Conservation (phyloP, 2,113 vertebrate species). For the Colossoma macropomum region DNA sequence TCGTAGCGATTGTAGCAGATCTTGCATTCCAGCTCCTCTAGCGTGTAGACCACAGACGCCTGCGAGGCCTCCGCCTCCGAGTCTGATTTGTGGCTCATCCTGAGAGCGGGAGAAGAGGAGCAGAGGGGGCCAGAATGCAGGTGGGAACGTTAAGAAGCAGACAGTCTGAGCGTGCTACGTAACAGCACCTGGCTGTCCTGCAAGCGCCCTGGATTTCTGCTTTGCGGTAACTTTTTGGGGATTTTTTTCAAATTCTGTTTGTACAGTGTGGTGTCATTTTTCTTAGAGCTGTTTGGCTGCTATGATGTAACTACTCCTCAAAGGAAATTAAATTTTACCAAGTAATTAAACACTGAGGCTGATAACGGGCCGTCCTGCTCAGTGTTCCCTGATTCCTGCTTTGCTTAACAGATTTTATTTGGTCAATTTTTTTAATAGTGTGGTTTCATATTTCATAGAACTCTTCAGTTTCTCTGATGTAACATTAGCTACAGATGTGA, state of each 20-base stretch:
- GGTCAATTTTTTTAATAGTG: no score
- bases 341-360: background rate
- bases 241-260: background rate
- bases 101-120: constrained; percentile 12
- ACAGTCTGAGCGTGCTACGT: background rate
- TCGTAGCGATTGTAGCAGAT: constrained; percentile 89
- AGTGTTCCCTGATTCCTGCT: background rate
- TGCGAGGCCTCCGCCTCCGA: constrained; percentile 34
- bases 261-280: background rate
- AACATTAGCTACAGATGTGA: background rate
- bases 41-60: constrained; percentile 59
- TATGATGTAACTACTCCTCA: background rate
- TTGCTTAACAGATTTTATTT: background rate
- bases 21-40: constrained; percentile 85
- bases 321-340: constrained; percentile 10
- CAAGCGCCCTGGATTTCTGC: background rate
- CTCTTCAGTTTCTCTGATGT: background rate
- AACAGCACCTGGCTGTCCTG: background rate
- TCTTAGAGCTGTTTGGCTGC: background rate
- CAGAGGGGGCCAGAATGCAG: background rate
- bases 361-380: no score
- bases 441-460: background rate
- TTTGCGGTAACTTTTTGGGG: background rate
- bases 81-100: constrained; percentile 67
- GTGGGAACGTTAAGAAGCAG: constrained; percentile 5